Percentiles rank a stretch among this genome's conserved stretches.
These are phyloP conservation scores for Himalopsyche kuldschensis DNA, from an alignment of 2,888 invertebrate genomes.

Conservation along the genomic window DNA sequence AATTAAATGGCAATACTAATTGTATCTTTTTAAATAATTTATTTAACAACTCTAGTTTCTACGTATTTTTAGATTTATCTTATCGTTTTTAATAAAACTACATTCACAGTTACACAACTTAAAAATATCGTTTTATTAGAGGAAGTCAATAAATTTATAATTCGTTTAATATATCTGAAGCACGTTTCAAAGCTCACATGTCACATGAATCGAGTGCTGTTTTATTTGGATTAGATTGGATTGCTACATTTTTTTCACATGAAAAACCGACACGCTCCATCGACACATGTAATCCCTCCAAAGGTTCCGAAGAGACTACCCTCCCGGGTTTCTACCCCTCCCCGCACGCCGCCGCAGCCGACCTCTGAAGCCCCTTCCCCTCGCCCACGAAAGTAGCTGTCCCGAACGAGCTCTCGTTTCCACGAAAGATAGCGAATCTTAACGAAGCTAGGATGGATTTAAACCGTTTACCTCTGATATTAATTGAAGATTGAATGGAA, in stretches of 20 bases:
- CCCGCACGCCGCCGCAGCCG: not conserved
- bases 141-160: not conserved
- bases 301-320: conserved; percentile 19
- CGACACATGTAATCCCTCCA: not conserved
- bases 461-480: conserved; percentile 13
- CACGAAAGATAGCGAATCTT: conserved; percentile 19
- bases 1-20: not conserved
- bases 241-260: conserved; percentile 14
- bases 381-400: conserved; percentile 1
- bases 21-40: not conserved
- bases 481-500: not conserved
- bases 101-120: not conserved
- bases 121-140: not conserved
- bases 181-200: not conserved
- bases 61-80: not conserved
- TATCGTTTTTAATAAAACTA: not conserved
- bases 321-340: conserved; percentile 6
- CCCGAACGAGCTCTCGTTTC: not conserved
- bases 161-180: not conserved
- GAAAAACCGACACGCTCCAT: not conserved
- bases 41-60: not conserved
- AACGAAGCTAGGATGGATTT: conserved; percentile 19
- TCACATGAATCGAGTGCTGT: not conserved
- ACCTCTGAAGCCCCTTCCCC: not conserved
- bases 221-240: not conserved